These are phyloP conservation scores for Seira ritae DNA, from an alignment of 2,888 invertebrate species.

Conservation along the genomic window DNA sequence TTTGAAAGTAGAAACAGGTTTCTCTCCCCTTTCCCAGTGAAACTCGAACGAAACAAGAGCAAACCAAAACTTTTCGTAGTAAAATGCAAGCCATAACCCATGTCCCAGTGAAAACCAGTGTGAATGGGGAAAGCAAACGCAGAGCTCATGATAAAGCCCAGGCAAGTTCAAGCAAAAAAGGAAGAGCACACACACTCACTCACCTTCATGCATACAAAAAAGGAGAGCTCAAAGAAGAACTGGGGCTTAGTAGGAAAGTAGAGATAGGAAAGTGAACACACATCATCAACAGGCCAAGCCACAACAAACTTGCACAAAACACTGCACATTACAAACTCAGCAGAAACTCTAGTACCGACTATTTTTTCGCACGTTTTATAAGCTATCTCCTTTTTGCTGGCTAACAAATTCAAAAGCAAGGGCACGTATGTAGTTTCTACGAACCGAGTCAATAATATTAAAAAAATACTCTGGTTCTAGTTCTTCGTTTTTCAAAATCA, in stretches of 20 bases:
- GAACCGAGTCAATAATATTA: neutral
- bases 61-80: neutral
- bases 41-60: neutral
- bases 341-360: neutral
- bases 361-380: neutral
- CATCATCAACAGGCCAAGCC: neutral
- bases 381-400: neutral
- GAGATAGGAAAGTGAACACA: slow-evolving; percentile 58
- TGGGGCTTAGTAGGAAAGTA: slow-evolving; percentile 54
- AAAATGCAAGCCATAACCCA: neutral
- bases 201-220: slow-evolving; percentile 50
- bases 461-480: neutral
- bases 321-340: neutral
- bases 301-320: neutral
- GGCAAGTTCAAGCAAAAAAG: slow-evolving; percentile 10
- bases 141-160: neutral
- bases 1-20: neutral
- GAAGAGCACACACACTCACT: neutral
- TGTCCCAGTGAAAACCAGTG: neutral
- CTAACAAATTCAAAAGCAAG: neutral
- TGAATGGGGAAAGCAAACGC: neutral
- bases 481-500: neutral
- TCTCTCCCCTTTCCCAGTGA: neutral
- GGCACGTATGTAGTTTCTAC: neutral
- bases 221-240: slow-evolving; percentile 28